A percentile compares a stretch with the other conserved stretches of the same genome.
phyloP scores from a whole-genome alignment of 2,113 vertebrate genomes.

The Spheniscus mendiculus region DNA sequence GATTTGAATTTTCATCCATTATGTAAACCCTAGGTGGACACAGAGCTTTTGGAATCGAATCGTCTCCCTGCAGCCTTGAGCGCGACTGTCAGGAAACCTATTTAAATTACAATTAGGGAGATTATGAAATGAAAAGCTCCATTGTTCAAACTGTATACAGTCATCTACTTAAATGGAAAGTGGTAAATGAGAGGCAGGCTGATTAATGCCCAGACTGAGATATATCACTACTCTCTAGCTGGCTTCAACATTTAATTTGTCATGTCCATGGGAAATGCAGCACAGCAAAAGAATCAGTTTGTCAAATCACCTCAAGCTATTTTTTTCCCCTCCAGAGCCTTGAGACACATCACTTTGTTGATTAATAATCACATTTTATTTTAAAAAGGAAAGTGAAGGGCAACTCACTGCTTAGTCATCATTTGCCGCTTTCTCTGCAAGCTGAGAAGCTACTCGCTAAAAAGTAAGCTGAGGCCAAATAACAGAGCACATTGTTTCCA shows the following conservation, averaged over 20 bases:
- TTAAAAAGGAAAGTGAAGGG: slow-evolving; percentile 30
- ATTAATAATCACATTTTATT: slow-evolving; percentile 51
- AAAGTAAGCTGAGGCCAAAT: neutral
- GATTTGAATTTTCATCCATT: slow-evolving; percentile 54
- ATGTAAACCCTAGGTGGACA: slow-evolving; percentile 26
- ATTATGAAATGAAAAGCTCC: slow-evolving; percentile 55
- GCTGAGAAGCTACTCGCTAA: neutral
- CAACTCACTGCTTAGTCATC: neutral
- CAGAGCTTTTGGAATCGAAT: slow-evolving; percentile 33
- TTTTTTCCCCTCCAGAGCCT: neutral
- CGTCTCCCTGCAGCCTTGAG: slow-evolving; percentile 9
- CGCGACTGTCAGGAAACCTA: slow-evolving; percentile 51
- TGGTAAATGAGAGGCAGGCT: slow-evolving; percentile 51
- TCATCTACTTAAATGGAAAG: slow-evolving; percentile 67
- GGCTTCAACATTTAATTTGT: slow-evolving; percentile 38
- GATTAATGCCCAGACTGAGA: slow-evolving; percentile 36
- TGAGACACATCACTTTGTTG: slow-evolving; percentile 17
- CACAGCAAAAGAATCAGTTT: slow-evolving; percentile 11
- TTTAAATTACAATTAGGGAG: slow-evolving; percentile 62
- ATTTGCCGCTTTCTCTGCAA: neutral
- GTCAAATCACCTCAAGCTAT: slow-evolving; percentile 25
- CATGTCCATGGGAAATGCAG: slow-evolving; percentile 17
- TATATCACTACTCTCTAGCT: slow-evolving; percentile 17
- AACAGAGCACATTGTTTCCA: neutral
- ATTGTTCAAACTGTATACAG: slow-evolving; percentile 57